Percentiles rank a stretch among this genome's conserved stretches.
These are phyloP conservation scores for Lordiphosa clarofinis DNA, from an alignment of 1,140 invertebrate species.

Conservation along the genomic window DNA sequence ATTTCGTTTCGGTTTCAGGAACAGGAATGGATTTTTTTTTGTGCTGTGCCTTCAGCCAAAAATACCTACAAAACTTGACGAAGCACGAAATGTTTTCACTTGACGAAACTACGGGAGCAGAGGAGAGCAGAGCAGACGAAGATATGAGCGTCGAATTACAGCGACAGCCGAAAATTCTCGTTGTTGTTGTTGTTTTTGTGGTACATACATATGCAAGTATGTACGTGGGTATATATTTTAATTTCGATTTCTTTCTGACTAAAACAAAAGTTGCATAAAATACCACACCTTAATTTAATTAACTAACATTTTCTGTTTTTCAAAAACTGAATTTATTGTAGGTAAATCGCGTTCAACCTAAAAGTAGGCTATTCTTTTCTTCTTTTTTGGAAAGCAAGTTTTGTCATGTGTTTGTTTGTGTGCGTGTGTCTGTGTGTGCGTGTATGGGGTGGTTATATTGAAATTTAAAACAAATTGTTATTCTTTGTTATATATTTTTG, in stretches of 20 bases:
- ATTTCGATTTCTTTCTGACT: constrained; percentile 75
- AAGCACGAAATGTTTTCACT: constrained; percentile 71
- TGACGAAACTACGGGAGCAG: constrained; percentile 57
- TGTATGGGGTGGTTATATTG: too few species aligned
- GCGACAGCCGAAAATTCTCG: constrained; percentile 69
- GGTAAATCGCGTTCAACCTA: constrained; percentile 14
- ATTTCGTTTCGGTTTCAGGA: constrained; percentile 21
- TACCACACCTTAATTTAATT: constrained; percentile 80
- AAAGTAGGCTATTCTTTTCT: constrained; percentile 39
- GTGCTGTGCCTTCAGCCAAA: constrained; percentile 50
- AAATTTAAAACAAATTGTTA: too few species aligned
- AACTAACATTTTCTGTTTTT: constrained; percentile 37
- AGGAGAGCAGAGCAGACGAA: constrained; percentile 36
- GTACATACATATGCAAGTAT: constrained; percentile 28
- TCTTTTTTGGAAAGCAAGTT: neutral
- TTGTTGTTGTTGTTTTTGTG: constrained; percentile 32
- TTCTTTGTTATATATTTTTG: constrained; percentile 49
- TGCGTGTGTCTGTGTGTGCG: too few species aligned
- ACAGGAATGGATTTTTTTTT: constrained; percentile 40
- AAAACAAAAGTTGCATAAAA: constrained; percentile 78
- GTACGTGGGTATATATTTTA: constrained; percentile 53
- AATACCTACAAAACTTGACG: constrained; percentile 76
- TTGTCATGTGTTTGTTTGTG: neutral
- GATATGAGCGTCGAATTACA: constrained; percentile 69
- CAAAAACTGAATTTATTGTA: constrained; percentile 18